Evolutionary conservation across 2,797 vertebrate genomes (phyloP).

Genomic region (Bovichtus diacanthus): DNA sequence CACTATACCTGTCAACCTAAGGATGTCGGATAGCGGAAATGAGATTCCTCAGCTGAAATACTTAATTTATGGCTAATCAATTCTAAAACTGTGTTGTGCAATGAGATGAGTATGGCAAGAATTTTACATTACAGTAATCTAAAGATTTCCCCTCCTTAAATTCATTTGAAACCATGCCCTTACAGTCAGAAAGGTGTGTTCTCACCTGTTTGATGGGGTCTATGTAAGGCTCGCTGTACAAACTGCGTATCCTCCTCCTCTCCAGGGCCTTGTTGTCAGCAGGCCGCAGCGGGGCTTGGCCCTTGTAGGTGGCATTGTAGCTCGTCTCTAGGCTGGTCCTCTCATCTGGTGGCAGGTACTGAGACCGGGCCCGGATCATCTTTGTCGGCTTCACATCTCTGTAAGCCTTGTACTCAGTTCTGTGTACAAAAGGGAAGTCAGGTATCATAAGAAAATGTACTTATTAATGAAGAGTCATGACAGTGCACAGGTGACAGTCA

Average conservation of each 20-base stretch:
- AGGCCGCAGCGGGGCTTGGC: constrained; percentile 83
- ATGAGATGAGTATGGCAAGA: constrained; percentile 28
- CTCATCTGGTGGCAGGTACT: constrained; percentile 92
- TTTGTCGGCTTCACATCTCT: constrained; percentile 91
- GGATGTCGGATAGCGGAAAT: constrained; percentile 62
- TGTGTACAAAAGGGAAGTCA: constrained; percentile 68
- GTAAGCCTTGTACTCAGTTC: constrained; percentile 96
- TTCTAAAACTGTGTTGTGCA: constrained; percentile 27
- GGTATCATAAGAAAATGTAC: not conserved
- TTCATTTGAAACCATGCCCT: not conserved
- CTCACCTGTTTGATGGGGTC: constrained; percentile 91
- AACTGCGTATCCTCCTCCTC: constrained; percentile 94
- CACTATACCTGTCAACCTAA: constrained; percentile 93
- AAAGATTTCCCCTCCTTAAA: not conserved
- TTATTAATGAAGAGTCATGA: not conserved
- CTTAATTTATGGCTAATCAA: not conserved
- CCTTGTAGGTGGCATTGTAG: constrained; percentile 94
- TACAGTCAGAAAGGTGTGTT: not conserved
- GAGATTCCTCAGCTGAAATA: constrained; percentile 56
- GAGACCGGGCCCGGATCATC: constrained; percentile 91
- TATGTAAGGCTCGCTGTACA: constrained; percentile 94
- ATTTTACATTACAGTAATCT: not conserved
- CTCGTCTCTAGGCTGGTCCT: constrained; percentile 93
- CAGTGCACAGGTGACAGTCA: too few relatives aligned
- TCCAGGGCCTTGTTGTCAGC: constrained; percentile 91